These are phyloP conservation scores for Biston betularia DNA, from an alignment of 2,888 invertebrate species.

Conservation along the genomic window DNA sequence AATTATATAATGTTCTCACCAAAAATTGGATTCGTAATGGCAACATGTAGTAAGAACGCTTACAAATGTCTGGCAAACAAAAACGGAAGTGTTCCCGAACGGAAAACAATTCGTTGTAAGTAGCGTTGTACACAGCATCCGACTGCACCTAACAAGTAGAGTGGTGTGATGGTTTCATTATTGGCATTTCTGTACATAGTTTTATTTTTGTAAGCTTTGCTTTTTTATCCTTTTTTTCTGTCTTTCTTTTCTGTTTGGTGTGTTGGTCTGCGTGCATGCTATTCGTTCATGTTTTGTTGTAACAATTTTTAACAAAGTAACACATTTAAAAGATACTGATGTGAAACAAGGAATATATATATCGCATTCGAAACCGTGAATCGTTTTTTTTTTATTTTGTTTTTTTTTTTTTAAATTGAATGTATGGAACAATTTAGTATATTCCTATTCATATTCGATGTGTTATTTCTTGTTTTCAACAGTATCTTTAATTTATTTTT, in stretches of 20 bases:
- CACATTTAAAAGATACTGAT: constrained; percentile 34
- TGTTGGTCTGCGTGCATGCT: constrained; percentile 74
- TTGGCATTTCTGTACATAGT: constrained; percentile 49
- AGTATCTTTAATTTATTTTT: no score
- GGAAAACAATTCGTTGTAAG: constrained; percentile 66
- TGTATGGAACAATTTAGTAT: neutral
- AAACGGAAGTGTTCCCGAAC: constrained; percentile 53
- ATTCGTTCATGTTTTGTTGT: constrained; percentile 47
- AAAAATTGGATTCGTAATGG: constrained; percentile 80
- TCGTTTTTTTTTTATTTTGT: no score
- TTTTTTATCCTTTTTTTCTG: constrained; percentile 54
- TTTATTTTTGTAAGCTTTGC: constrained; percentile 67
- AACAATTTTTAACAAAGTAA: constrained; percentile 53
- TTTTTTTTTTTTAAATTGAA: no score
- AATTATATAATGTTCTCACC: constrained; percentile 68
- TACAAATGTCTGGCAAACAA: constrained; percentile 65
- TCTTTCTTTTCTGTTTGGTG: constrained; percentile 66
- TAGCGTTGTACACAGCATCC: constrained; percentile 55
- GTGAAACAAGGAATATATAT: no score
- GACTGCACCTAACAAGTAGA: constrained; percentile 77
- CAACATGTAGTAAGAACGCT: constrained; percentile 59
- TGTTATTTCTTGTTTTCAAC: neutral
- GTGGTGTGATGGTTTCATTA: constrained; percentile 78
- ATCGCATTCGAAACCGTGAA: no score
- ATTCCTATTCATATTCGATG: no score